Conservation (phyloP, 2,888 invertebrate species). For the Phymatocera aterrima region DNA sequence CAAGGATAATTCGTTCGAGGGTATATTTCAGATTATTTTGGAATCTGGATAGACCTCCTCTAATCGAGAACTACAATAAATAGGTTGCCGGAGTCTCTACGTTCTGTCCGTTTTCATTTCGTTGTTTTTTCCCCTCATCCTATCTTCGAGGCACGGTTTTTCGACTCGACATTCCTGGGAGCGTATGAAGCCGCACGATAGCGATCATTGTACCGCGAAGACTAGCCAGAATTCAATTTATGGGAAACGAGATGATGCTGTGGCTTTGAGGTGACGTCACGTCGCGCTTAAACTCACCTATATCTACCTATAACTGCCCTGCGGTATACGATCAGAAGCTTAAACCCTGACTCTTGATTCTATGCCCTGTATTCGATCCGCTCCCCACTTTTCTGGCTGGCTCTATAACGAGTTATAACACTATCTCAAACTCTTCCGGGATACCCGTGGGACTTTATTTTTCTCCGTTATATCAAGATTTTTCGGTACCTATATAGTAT, state of each 20-base stretch:
- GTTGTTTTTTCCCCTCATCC: not conserved
- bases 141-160: not conserved
- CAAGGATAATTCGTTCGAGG: no score
- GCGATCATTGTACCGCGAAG: slow-evolving; percentile 38
- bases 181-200: slow-evolving; percentile 32
- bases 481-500: no score
- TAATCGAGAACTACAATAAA: no score
- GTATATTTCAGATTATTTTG: no score
- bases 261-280: slow-evolving; percentile 41
- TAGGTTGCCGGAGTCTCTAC: no score
- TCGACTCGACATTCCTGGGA: not conserved
- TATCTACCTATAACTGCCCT: no score
- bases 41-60: no score
- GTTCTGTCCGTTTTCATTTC: not conserved
- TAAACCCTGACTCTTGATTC: slow-evolving; percentile 9
- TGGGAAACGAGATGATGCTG: slow-evolving; percentile 40
- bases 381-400: not conserved
- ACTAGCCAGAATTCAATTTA: slow-evolving; percentile 42
- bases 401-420: no score
- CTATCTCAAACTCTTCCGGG: slow-evolving; percentile 33
- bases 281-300: slow-evolving; percentile 33
- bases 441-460: slow-evolving; percentile 26
- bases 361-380: not conserved
- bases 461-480: not conserved
- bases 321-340: not conserved